phyloP scores from a whole-genome alignment of 2,888 invertebrate genomes.

The Scotopteryx bipunctaria region DNA sequence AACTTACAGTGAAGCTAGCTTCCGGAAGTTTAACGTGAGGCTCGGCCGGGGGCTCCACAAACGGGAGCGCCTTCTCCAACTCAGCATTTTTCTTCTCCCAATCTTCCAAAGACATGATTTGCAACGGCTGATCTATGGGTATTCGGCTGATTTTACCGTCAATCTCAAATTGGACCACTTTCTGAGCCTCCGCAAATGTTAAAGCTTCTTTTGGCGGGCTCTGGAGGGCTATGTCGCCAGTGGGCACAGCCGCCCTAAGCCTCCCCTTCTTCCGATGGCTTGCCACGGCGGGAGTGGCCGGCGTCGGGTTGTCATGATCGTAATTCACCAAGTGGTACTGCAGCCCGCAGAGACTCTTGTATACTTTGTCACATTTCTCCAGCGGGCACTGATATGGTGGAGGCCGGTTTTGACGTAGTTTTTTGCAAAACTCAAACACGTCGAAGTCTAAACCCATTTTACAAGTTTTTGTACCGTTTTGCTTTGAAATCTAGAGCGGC shows the following conservation, averaged over 20 bases:
- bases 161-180: constrained; percentile 93
- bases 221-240: constrained; percentile 79
- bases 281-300: constrained; percentile 84
- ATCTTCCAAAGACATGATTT: constrained; percentile 87
- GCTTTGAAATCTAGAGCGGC: too few relatives aligned
- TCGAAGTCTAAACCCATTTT: constrained; percentile 93
- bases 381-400: constrained; percentile 95
- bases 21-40: constrained; percentile 77
- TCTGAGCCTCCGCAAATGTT: constrained; percentile 92
- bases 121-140: constrained; percentile 86
- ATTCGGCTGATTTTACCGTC: constrained; percentile 89
- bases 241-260: constrained; percentile 82
- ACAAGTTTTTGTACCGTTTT: constrained; percentile 25
- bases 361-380: constrained; percentile 92
- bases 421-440: constrained; percentile 92
- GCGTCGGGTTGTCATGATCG: constrained; percentile 91
- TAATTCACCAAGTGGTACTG: constrained; percentile 93
- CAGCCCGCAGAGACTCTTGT: constrained; percentile 93
- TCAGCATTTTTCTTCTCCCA: constrained; percentile 80
- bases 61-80: constrained; percentile 71
- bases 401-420: constrained; percentile 89
- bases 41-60: constrained; percentile 69
- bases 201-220: constrained; percentile 87
- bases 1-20: constrained; percentile 70
- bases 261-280: constrained; percentile 86